Conservation (phyloP, 2,888 invertebrate genomes). For the Sicus ferrugineus region DNA sequence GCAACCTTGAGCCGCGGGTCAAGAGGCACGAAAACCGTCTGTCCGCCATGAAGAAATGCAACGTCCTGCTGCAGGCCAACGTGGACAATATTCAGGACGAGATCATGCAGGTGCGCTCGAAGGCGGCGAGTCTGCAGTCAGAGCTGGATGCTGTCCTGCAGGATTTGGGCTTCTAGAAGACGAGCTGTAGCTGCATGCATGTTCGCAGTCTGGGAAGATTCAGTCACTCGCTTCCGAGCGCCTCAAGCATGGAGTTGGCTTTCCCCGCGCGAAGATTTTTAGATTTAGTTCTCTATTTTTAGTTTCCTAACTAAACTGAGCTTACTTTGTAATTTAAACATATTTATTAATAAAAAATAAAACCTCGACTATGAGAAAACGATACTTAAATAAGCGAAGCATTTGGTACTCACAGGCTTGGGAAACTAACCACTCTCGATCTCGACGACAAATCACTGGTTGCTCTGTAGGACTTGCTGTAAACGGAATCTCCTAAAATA, state of each 20-base stretch:
- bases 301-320: conserved; percentile 23
- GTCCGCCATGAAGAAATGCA: conserved; percentile 85
- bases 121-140: conserved; percentile 78
- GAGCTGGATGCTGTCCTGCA: conserved; percentile 87
- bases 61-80: conserved; percentile 85
- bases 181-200: too few species aligned
- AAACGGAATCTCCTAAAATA: too few species aligned
- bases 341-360: conserved; percentile 18
- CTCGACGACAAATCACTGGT: too few species aligned
- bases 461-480: too few species aligned
- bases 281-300: conserved; percentile 23
- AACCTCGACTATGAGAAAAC: neutral
- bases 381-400: neutral
- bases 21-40: conserved; percentile 82
- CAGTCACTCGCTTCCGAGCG: neutral
- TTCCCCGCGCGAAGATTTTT: neutral
- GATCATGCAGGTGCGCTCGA: conserved; percentile 81
- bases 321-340: conserved; percentile 13
- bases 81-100: conserved; percentile 88
- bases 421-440: neutral
- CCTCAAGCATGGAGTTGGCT: neutral
- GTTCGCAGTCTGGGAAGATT: neutral
- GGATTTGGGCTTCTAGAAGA: conserved; percentile 76
- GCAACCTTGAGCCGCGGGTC: conserved; percentile 71
- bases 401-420: neutral